Evolutionary conservation across 2,113 vertebrate genomes (phyloP).

Genomic region (Ia io): DNA sequence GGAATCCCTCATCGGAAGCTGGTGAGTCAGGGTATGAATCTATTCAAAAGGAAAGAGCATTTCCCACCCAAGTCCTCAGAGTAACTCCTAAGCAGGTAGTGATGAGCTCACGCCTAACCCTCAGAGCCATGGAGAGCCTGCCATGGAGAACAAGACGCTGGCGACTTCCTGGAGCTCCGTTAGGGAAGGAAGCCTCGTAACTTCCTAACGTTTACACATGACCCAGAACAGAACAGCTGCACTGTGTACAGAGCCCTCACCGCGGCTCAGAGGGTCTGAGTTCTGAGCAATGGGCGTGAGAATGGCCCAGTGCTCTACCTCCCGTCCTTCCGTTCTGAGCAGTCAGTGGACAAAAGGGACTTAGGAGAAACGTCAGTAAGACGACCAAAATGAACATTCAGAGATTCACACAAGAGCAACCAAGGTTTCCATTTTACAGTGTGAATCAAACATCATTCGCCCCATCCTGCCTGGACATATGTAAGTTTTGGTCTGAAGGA

Average conservation of each 20-base stretch:
- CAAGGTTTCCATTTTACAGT: conserved; percentile 10
- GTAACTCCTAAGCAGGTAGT: not conserved
- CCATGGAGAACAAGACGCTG: not conserved
- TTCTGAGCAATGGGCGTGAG: not conserved
- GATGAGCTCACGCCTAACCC: not conserved
- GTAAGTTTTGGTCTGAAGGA: not conserved
- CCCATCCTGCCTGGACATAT: not conserved
- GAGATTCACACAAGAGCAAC: not conserved
- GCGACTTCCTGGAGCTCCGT: not conserved
- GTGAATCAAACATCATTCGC: not conserved
- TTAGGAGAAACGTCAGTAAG: not conserved
- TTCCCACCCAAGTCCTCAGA: not conserved
- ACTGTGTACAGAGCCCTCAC: not conserved
- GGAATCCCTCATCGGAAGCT: not conserved
- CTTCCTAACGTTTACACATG: not conserved
- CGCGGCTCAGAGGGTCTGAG: not conserved
- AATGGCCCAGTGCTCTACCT: not conserved
- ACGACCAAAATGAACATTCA: not conserved
- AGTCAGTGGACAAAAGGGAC: not conserved
- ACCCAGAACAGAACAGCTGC: not conserved
- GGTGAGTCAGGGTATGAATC: not conserved
- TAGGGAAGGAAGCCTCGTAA: not conserved
- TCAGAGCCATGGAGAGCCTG: not conserved
- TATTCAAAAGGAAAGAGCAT: not conserved
- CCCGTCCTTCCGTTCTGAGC: not conserved